These are phyloP conservation scores for Cassiopea andromeda DNA, from an alignment of 30 jellyfish, hydroid and myxozoan genomes.

Conservation along the genomic window DNA sequence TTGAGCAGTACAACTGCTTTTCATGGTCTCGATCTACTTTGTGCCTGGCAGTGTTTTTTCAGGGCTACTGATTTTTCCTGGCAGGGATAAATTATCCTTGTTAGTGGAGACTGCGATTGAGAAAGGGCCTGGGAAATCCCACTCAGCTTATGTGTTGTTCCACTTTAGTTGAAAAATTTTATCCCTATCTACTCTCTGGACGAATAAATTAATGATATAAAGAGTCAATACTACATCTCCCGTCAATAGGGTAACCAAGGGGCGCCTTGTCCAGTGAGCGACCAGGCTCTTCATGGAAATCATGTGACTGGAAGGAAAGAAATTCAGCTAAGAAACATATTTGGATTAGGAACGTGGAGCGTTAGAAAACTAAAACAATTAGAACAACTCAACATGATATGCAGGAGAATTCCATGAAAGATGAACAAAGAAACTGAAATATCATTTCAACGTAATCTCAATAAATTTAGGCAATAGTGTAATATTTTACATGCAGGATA, in stretches of 20 bases:
- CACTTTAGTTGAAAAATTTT: background rate
- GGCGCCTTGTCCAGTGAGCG: constrained; percentile 55
- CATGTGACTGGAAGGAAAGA: constrained; percentile 53
- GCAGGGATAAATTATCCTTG: background rate
- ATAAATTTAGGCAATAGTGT: too few relatives aligned
- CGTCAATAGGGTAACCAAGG: constrained; percentile 74
- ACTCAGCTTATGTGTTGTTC: background rate
- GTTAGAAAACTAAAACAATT: constrained; percentile 14
- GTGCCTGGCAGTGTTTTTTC: background rate
- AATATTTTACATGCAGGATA: too few relatives aligned
- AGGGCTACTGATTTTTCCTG: background rate
- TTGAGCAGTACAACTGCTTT: background rate
- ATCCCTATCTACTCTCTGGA: background rate
- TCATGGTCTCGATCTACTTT: background rate
- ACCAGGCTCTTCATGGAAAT: constrained; percentile 14
- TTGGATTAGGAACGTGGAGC: constrained; percentile 36
- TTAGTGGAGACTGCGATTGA: background rate
- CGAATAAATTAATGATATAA: background rate
- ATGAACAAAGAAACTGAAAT: too few relatives aligned
- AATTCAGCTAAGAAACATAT: constrained; percentile 12
- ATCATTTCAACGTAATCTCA: too few relatives aligned
- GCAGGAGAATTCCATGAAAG: background rate
- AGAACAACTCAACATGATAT: constrained; percentile 12
- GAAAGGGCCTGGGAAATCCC: background rate
- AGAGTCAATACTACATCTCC: constrained; percentile 55